These are phyloP conservation scores for Drosophila takahashii DNA, from an alignment of 1,140 invertebrate genomes.

Conservation along the genomic window DNA sequence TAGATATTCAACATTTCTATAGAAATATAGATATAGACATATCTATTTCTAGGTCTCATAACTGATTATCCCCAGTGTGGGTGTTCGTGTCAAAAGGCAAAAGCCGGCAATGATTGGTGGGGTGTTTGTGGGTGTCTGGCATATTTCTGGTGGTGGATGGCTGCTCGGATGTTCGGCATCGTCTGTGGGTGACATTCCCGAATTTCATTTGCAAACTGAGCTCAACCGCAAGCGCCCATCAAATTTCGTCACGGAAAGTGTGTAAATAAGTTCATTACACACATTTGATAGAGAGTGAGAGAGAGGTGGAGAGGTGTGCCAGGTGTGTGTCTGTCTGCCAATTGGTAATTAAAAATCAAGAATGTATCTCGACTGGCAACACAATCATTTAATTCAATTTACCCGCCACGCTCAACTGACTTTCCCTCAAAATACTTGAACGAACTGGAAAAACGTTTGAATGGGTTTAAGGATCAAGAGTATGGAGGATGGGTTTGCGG, in stretches of 20 bases:
- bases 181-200: conserved; percentile 75
- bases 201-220: conserved; percentile 66
- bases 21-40: no score
- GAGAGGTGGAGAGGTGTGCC: conserved; percentile 39
- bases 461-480: conserved; percentile 37
- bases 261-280: conserved; percentile 79
- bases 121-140: conserved; percentile 11
- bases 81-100: conserved; percentile 71
- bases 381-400: conserved; percentile 75
- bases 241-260: conserved; percentile 77
- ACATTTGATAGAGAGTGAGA: conserved; percentile 67
- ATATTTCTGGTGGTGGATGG: conserved; percentile 21
- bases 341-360: conserved; percentile 65
- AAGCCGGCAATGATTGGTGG: conserved; percentile 53
- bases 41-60: neutral
- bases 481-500: conserved; percentile 17
- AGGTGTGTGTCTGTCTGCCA: conserved; percentile 48
- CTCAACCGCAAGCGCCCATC: conserved; percentile 53
- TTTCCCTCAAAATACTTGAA: conserved; percentile 40
- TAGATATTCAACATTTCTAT: no score
- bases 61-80: conserved; percentile 17
- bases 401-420: conserved; percentile 55
- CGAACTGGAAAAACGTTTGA: conserved; percentile 49
- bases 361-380: conserved; percentile 46
- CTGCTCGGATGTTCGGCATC: conserved; percentile 10